A percentile compares a stretch with the other conserved stretches of the same genome.
Evolutionary conservation across 2,113 vertebrate genomes (phyloP).

Genomic region (Callorhinus ursinus): DNA sequence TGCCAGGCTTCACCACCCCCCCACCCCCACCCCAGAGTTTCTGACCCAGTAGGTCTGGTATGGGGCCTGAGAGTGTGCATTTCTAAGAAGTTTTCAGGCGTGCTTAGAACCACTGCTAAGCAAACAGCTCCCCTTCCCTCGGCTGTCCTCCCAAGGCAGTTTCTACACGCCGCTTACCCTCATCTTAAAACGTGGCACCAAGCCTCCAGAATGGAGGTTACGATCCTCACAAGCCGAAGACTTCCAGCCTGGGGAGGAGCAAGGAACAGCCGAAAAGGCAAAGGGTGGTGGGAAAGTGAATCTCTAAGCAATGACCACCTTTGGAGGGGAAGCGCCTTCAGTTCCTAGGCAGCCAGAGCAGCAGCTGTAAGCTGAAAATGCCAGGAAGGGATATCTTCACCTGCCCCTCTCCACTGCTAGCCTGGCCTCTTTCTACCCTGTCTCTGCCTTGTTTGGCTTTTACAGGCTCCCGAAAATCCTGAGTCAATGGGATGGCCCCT

Average conservation of each 20-base stretch:
- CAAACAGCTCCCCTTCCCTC: not conserved
- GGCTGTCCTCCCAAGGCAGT: not conserved
- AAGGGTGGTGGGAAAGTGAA: not conserved
- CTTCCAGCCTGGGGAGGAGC: not conserved
- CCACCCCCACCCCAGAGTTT: not conserved
- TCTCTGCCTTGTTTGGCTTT: not conserved
- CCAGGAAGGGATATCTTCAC: not conserved
- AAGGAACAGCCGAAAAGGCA: not conserved
- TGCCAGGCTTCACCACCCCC: not conserved
- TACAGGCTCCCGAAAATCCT: not conserved
- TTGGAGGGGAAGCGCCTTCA: not conserved
- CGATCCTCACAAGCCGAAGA: not conserved
- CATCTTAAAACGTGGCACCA: not conserved
- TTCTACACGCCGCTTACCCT: not conserved
- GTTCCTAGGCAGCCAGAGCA: not conserved
- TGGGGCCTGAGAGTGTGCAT: not conserved
- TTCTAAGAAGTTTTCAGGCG: not conserved
- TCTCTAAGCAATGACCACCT: not conserved
- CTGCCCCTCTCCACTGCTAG: not conserved
- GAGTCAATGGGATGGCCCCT: not conserved
- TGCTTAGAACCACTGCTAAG: not conserved
- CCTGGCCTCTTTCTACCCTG: not conserved
- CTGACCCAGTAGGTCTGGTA: not conserved
- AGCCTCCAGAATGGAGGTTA: not conserved
- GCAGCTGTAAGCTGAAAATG: not conserved